phyloP scores from a whole-genome alignment of 1,140 invertebrate genomes.

The Caerostris darwini region DNA sequence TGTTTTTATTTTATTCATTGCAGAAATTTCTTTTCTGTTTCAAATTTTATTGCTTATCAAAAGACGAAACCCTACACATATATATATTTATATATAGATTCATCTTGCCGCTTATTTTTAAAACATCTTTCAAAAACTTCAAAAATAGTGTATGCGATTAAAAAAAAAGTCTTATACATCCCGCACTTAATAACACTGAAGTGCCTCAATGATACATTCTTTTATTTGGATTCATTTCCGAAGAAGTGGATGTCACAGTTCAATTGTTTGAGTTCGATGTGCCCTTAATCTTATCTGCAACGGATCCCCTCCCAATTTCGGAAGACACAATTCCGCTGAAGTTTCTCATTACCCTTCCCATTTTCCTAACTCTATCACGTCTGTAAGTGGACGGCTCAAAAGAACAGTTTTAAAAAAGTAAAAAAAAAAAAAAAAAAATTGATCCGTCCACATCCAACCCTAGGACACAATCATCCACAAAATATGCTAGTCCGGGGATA shows the following conservation, averaged over 20 bases:
- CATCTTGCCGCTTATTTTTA: too few species aligned
- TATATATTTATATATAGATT: too few species aligned
- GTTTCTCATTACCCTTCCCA: conserved; percentile 5
- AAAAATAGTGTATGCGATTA: too few species aligned
- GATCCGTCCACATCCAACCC: not conserved
- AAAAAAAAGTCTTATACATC: too few species aligned
- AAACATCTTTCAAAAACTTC: too few species aligned
- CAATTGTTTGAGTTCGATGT: conserved; percentile 25
- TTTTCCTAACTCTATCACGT: conserved; percentile 19
- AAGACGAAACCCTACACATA: too few species aligned
- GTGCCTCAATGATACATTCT: not conserved
- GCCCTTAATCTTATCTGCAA: not conserved
- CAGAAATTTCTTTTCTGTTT: too few species aligned
- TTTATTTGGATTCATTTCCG: not conserved
- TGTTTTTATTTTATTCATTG: too few species aligned
- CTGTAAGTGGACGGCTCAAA: not conserved
- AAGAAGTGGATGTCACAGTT: conserved; percentile 27
- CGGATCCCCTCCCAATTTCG: not conserved
- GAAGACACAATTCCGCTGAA: not conserved
- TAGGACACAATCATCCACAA: not conserved
- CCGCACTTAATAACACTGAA: too few species aligned
- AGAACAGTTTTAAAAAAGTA: not conserved
- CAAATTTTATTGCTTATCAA: too few species aligned
- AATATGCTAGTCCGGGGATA: conserved; percentile 57
- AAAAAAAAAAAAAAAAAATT: not conserved